Percentiles rank a stretch among this genome's conserved stretches.
phyloP scores from a whole-genome alignment of 1,140 invertebrate genomes.

The Magallana gigas region DNA sequence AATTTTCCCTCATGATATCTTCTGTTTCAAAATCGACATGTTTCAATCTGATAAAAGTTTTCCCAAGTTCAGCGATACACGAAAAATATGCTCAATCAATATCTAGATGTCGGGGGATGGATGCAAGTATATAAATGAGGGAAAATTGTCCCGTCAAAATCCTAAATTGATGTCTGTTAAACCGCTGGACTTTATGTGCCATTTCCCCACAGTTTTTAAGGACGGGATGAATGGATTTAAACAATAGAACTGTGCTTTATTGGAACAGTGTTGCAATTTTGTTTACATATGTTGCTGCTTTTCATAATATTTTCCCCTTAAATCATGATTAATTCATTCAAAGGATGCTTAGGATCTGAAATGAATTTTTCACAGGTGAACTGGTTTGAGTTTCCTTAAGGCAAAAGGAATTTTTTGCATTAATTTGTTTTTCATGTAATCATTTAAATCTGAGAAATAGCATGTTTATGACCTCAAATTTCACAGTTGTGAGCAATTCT shows the following conservation, averaged over 20 bases:
- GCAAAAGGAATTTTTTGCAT: background rate
- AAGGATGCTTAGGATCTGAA: background rate
- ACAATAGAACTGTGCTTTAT: no score
- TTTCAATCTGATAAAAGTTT: background rate
- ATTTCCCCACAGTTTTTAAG: background rate
- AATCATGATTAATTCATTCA: background rate
- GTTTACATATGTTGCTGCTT: slow-evolving; percentile 15
- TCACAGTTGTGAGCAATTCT: background rate
- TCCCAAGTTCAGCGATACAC: background rate
- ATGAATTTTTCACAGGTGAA: slow-evolving; percentile 2
- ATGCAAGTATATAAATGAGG: slow-evolving; percentile 14
- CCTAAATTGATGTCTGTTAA: slow-evolving; percentile 3
- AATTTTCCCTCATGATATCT: background rate
- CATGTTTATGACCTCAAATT: background rate
- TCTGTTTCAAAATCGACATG: background rate
- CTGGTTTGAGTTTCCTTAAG: background rate
- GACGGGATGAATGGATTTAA: no score
- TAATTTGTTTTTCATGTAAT: background rate
- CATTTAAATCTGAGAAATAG: background rate
- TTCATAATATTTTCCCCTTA: background rate
- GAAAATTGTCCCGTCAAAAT: slow-evolving; percentile 15
- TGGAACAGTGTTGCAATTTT: background rate
- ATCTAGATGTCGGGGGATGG: slow-evolving; percentile 1
- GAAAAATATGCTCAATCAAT: slow-evolving; percentile 18
- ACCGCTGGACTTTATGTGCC: background rate